Evolutionary conservation across 2,888 invertebrate species (phyloP).

Genomic region (Meghimatium bilineatum): DNA sequence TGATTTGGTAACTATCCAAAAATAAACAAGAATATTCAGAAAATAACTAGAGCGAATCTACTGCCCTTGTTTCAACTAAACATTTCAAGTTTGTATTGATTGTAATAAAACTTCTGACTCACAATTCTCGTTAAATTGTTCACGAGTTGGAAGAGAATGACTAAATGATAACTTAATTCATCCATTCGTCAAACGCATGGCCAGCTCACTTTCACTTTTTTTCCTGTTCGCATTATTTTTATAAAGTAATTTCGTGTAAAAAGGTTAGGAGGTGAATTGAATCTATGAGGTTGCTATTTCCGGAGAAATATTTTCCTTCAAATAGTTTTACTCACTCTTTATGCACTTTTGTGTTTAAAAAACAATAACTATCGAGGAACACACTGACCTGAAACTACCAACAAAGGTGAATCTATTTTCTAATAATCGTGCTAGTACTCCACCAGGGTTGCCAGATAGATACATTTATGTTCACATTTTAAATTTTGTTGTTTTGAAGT

Average conservation of each 20-base stretch:
- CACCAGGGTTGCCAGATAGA: no score
- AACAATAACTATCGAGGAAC: neutral
- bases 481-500: no score
- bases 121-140: neutral
- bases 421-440: neutral
- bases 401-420: neutral
- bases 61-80: no score
- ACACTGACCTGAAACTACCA: neutral
- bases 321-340: neutral
- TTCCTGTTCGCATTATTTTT: neutral
- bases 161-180: neutral
- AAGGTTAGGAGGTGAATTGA: neutral
- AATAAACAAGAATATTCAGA: neutral
- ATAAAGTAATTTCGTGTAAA: neutral
- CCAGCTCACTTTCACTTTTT: neutral
- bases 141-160: neutral
- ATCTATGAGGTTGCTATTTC: neutral
- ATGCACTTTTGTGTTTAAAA: neutral
- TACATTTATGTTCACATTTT: no score
- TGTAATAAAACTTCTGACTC: neutral
- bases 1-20: neutral
- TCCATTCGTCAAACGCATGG: neutral
- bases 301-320: neutral
- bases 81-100: neutral
- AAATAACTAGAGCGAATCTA: neutral